Evolutionary conservation across 92 coral and sea anemone species (phyloP).

Genomic region (Porites rus): DNA sequence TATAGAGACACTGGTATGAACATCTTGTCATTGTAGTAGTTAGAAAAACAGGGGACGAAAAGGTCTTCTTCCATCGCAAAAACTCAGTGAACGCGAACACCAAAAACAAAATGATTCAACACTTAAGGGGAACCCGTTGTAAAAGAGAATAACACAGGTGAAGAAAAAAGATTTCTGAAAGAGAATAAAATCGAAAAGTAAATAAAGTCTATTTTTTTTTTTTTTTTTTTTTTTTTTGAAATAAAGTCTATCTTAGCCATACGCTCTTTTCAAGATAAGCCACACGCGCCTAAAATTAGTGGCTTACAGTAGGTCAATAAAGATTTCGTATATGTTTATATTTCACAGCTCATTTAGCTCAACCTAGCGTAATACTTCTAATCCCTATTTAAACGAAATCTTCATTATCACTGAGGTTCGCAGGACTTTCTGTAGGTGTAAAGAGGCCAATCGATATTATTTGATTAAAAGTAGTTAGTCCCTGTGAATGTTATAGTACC

Average conservation of each 20-base stretch:
- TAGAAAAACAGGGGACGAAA: no score
- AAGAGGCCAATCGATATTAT: not conserved
- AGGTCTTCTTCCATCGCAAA: no score
- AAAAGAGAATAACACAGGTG: no score
- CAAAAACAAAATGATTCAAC: no score
- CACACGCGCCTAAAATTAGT: not conserved
- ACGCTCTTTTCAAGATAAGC: not conserved
- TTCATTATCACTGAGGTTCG: not conserved
- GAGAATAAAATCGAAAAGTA: no score
- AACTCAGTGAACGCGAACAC: no score
- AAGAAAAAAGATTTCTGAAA: no score
- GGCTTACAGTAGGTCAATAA: not conserved
- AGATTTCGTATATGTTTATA: not conserved
- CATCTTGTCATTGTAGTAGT: no score
- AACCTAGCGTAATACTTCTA: not conserved
- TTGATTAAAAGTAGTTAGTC: not conserved
- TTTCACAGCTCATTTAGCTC: constrained; percentile 7
- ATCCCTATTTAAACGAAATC: not conserved
- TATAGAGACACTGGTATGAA: no score
- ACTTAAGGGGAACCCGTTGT: no score
- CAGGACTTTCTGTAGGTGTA: not conserved
- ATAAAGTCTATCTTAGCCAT: not conserved
- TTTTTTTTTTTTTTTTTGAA: not conserved
- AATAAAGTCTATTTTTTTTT: not conserved
- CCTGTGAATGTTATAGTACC: no score